Evolutionary conservation across 2,797 vertebrate genomes (phyloP).

Genomic region (Spinibarbus caldwelli): DNA sequence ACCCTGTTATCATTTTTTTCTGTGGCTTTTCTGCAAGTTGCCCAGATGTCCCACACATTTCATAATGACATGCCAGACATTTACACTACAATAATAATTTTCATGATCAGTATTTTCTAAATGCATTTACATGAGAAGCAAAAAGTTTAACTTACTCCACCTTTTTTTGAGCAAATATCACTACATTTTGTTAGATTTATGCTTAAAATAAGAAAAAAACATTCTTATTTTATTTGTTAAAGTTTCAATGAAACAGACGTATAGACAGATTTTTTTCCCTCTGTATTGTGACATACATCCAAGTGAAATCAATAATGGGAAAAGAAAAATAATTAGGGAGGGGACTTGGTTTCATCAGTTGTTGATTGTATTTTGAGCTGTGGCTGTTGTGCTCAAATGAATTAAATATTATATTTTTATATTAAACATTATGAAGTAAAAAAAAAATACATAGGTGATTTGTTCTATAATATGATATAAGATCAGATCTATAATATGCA

Average conservation of each 20-base stretch:
- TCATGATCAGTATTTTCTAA: background rate
- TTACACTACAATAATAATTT: background rate
- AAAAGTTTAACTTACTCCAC: background rate
- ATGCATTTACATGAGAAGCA: background rate
- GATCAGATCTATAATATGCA: background rate
- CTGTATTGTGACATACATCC: background rate
- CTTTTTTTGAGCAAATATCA: background rate
- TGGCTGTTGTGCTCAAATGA: background rate
- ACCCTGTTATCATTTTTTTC: background rate
- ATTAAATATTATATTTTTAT: background rate
- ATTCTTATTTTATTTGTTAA: background rate
- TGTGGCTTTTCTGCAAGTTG: conserved; percentile 1
- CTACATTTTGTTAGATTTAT: background rate
- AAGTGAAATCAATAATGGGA: background rate
- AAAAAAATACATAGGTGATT: background rate
- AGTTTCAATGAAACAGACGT: background rate
- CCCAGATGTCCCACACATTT: conserved; percentile 29
- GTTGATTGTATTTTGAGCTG: background rate
- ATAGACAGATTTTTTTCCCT: background rate
- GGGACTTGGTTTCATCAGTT: background rate
- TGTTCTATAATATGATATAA: background rate
- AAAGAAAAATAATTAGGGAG: background rate
- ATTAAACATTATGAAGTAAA: background rate
- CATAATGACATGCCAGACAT: conserved; percentile 14
- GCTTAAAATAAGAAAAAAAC: background rate